Base-by-base conservation (phyloP, 2,113 vertebrate genomes). In the Nesospiza acunhae region DNA sequence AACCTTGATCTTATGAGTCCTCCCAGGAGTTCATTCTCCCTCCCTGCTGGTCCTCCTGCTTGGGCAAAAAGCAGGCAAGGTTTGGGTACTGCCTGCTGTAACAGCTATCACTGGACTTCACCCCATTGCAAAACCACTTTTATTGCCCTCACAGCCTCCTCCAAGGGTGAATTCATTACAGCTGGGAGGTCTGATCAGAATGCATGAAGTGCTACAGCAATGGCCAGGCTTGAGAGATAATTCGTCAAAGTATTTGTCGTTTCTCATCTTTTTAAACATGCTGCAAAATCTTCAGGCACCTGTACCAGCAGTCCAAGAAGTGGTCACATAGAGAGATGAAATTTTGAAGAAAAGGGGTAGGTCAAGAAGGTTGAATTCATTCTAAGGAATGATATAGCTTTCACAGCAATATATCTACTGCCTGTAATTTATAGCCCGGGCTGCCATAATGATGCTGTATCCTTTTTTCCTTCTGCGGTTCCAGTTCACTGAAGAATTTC, bases 321-420 rank as follows among this genome's bases (percentile, higher is more conserved):
- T 68, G 52, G 82, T 63, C 56, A 37, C 44, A 86, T 30, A 81
- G 79, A 93, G 72, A 93, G 79, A 88, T 74, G 85, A 97, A 92
- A 90, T 84, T 90, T 64, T 94, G 88, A 90, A 94, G 92, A 89
- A 93, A 87, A 93, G 47, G 70, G 9, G 16, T 70, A 92, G 94
- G 90, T 92, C 85, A 89, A 13, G 60, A 72, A 94, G 93, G 88
- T 92, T 92, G 88, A 94, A 95, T 88, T 95, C 27, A 93, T 96
- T 97, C 83, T 80, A 75, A 94, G 77, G 73, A 92, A 93, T 72
- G 35, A 85, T 92, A 83, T 7, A 93, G 87, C 60, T 95, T 93
- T 94, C 88, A 86, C 70, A 94, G 67, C 31, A 90, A 81, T 89
- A 64, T 74, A 97, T 84, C 78, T 95, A 55, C 77, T 70, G 74